A percentile compares a stretch with the other conserved stretches of the same genome.
Conservation (phyloP, 2,797 vertebrate genomes). For the Fringilla coelebs region DNA sequence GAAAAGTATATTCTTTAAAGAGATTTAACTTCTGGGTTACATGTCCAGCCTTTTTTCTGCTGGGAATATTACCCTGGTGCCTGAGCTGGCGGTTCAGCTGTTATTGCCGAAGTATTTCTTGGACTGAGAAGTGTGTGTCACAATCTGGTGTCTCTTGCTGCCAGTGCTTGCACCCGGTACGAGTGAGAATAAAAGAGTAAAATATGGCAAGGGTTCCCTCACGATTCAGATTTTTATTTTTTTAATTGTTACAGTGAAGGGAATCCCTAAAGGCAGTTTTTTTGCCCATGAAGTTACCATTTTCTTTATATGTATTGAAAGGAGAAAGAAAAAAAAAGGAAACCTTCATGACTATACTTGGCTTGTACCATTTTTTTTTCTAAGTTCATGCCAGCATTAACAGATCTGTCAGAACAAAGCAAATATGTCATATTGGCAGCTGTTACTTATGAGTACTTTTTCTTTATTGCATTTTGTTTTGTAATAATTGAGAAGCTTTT, state of each 20-base stretch:
- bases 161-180: slow-evolving; percentile 39
- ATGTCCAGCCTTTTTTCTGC: neutral
- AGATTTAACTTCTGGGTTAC: slow-evolving; percentile 28
- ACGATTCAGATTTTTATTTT: neutral
- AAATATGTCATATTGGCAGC: slow-evolving; percentile 75
- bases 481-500: slow-evolving; percentile 76
- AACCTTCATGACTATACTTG: slow-evolving; percentile 28
- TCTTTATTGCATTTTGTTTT: slow-evolving; percentile 75
- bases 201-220: slow-evolving; percentile 44
- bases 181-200: slow-evolving; percentile 34
- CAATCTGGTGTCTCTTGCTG: slow-evolving; percentile 63
- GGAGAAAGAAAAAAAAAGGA: neutral
- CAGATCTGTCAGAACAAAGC: slow-evolving; percentile 68
- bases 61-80: neutral
- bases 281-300: neutral
- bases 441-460: slow-evolving; percentile 73
- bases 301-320: slow-evolving; percentile 24
- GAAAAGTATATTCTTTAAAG: slow-evolving; percentile 8
- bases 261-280: slow-evolving; percentile 56
- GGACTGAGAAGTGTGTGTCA: slow-evolving; percentile 46
- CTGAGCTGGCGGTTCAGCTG: slow-evolving; percentile 21
- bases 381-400: slow-evolving; percentile 71
- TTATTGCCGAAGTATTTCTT: slow-evolving; percentile 62
- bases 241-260: slow-evolving; percentile 50
- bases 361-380: slow-evolving; percentile 42